Evolutionary conservation across 2,888 invertebrate genomes (phyloP).

Genomic region (Harpalus rubripes): DNA sequence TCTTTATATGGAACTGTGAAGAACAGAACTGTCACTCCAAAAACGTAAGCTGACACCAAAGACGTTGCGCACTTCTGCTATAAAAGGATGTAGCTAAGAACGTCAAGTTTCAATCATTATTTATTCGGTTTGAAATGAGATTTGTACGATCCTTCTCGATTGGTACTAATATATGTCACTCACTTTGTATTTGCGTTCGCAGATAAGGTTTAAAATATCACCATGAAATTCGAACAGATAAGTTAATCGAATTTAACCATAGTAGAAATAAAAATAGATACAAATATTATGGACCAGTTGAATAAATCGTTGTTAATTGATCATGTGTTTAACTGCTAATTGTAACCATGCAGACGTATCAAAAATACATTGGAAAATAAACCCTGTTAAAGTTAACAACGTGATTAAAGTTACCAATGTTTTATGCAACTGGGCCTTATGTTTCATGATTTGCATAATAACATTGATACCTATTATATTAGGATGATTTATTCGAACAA

Average conservation of each 20-base stretch:
- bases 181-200: neutral
- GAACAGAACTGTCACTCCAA: constrained; percentile 8
- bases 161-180: constrained; percentile 1
- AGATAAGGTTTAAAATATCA: neutral
- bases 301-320: no score
- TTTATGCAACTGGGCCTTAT: no score
- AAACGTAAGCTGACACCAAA: neutral
- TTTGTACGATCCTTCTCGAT: constrained; percentile 1
- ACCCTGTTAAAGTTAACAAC: no score
- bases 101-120: constrained; percentile 24
- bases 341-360: no score
- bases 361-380: no score
- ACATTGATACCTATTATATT: no score
- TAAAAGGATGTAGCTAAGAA: constrained; percentile 1
- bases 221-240: neutral
- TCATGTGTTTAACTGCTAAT: no score
- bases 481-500: no score
- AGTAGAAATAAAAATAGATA: neutral
- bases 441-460: no score
- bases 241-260: neutral
- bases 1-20: constrained; percentile 19
- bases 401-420: no score
- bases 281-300: no score
- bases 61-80: neutral
- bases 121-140: neutral